Percentiles rank a stretch among this genome's conserved stretches.
Conservation (phyloP, 2,113 vertebrate genomes). For the Cygnus atratus region DNA sequence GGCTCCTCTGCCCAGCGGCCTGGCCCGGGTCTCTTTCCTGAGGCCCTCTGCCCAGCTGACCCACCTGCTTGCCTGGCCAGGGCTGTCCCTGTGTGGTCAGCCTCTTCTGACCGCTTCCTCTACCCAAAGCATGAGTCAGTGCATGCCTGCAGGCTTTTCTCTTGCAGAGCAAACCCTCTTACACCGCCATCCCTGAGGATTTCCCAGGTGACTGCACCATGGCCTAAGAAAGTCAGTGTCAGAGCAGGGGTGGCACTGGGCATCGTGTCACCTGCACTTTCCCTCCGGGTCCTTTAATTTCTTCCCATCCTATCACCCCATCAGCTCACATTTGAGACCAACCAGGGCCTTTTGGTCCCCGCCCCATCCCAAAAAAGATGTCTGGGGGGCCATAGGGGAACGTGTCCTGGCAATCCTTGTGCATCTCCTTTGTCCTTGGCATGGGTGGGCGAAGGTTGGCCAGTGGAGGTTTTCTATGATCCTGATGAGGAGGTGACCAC, state of each 20-base stretch:
- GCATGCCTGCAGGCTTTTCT: background rate
- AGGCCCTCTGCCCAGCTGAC: background rate
- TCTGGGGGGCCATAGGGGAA: fast-evolving
- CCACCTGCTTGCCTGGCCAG: background rate
- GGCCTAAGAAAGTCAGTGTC: background rate
- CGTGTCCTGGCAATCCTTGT: background rate
- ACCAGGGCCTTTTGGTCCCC: background rate
- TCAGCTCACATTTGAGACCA: background rate
- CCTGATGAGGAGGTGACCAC: background rate
- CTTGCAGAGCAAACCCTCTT: background rate
- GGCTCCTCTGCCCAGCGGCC: too few species aligned
- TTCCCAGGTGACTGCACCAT: background rate
- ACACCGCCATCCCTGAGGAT: fast-evolving
- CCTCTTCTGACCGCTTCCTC: background rate
- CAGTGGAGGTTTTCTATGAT: background rate
- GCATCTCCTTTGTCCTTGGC: background rate
- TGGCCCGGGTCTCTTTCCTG: background rate
- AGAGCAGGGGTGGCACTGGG: background rate
- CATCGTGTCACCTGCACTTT: background rate
- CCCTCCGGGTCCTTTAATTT: background rate
- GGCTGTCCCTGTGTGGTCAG: background rate
- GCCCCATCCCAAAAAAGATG: too few species aligned
- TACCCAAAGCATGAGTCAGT: fast-evolving
- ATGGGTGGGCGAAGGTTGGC: fast-evolving
- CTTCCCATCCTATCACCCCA: background rate